These are phyloP conservation scores for Cryptotis parvus DNA, from an alignment of 2,113 vertebrate species.

Conservation along the genomic window DNA sequence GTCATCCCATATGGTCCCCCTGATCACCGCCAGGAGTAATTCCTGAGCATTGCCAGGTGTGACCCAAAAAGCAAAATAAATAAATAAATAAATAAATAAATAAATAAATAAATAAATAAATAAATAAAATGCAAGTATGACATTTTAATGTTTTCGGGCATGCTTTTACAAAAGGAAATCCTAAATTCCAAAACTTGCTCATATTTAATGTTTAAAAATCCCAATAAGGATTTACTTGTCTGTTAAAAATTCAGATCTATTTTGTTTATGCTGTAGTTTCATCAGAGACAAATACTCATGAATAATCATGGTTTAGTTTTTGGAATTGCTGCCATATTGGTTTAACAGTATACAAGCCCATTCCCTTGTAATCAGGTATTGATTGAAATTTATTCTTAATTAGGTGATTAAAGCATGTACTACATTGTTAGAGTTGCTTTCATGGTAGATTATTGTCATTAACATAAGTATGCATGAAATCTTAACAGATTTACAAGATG, in stretches of 20 bases:
- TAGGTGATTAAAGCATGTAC: slow-evolving; percentile 47
- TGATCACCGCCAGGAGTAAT: too few species aligned
- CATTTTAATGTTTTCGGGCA: slow-evolving; percentile 43
- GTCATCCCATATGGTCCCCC: too few species aligned
- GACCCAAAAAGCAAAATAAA: too few species aligned
- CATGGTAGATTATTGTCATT: slow-evolving; percentile 18
- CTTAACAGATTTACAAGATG: slow-evolving; percentile 20
- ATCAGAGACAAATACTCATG: slow-evolving; percentile 45
- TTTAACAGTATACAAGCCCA: not conserved
- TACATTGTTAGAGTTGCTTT: slow-evolving; percentile 14
- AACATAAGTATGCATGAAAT: slow-evolving; percentile 45
- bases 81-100: too few species aligned
- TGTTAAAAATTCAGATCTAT: slow-evolving; percentile 37
- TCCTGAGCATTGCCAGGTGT: too few species aligned
- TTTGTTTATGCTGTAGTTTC: slow-evolving; percentile 30
- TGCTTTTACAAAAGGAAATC: slow-evolving; percentile 46
- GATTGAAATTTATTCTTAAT: slow-evolving; percentile 23
- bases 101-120: too few species aligned
- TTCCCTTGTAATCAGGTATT: slow-evolving; percentile 21
- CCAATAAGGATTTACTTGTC: slow-evolving; percentile 16
- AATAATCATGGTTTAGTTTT: not conserved
- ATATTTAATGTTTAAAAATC: slow-evolving; percentile 43
- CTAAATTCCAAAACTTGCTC: slow-evolving; percentile 38
- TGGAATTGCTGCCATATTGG: not conserved
- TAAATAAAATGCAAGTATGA: slow-evolving; percentile 45